Evolutionary conservation across 2,113 vertebrate genomes (phyloP).

Genomic region (Empidonax traillii): DNA sequence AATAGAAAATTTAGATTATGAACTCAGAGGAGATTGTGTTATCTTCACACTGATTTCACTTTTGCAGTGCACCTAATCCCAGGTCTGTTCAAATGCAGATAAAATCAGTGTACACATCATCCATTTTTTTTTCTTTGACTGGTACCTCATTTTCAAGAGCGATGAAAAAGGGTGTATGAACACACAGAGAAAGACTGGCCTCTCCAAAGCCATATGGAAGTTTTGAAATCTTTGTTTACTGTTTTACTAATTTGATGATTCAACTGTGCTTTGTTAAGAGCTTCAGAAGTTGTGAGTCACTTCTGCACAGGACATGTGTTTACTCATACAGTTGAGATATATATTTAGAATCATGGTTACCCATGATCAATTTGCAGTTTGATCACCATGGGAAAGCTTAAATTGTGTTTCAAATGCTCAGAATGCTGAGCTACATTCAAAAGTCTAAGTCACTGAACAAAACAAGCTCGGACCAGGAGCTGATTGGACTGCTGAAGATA

Average conservation of each 20-base stretch:
- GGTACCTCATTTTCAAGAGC: background rate
- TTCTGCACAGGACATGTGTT: background rate
- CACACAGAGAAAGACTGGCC: background rate
- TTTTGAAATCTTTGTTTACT: conserved; percentile 17
- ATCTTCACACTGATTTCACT: background rate
- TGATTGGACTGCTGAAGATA: background rate
- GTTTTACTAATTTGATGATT: conserved; percentile 39
- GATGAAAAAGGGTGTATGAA: background rate
- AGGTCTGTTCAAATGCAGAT: background rate
- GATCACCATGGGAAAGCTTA: background rate
- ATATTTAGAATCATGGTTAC: conserved; percentile 37
- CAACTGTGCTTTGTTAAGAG: conserved; percentile 29
- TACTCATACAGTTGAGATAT: conserved; percentile 8
- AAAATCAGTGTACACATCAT: background rate
- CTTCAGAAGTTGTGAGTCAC: conserved; percentile 32
- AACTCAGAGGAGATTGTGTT: background rate
- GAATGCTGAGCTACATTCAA: background rate
- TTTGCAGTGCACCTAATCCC: background rate
- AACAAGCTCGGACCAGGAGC: background rate
- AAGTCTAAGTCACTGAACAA: background rate
- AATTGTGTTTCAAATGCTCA: background rate
- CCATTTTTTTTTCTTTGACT: background rate
- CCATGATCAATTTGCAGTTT: background rate
- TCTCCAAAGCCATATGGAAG: background rate
- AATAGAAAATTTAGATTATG: background rate